Evolutionary conservation across 2,113 vertebrate genomes (phyloP).

Genomic region (Circaetus gallicus): DNA sequence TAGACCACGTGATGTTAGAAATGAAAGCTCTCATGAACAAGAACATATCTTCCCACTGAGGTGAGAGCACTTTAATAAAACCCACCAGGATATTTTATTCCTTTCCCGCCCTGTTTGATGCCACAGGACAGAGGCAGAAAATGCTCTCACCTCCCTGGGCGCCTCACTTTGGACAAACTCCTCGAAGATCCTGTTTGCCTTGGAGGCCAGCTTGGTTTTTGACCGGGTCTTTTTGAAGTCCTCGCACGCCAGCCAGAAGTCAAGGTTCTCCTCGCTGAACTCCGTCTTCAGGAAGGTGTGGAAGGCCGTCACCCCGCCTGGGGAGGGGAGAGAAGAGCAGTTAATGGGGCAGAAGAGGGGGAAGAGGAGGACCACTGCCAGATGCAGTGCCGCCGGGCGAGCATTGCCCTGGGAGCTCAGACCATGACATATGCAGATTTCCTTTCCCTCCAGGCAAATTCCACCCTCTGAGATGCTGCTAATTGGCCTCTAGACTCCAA

Average conservation of each 20-base stretch:
- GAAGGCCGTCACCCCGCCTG: constrained; percentile 90
- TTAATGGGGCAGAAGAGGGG: neutral
- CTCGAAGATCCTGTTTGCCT: constrained; percentile 88
- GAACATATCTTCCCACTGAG: neutral
- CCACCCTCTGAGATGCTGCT: constrained; percentile 9
- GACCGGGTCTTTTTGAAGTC: constrained; percentile 87
- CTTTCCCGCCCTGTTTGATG: neutral
- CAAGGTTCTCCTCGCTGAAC: constrained; percentile 96
- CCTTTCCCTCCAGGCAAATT: constrained; percentile 20
- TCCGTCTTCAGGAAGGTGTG: constrained; percentile 90
- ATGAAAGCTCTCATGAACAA: neutral
- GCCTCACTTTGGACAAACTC: constrained; percentile 90
- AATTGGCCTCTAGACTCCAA: constrained; percentile 49
- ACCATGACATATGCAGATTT: neutral
- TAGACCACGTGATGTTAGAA: accelerated
- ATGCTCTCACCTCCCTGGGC: constrained; percentile 84
- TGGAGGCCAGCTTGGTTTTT: constrained; percentile 76
- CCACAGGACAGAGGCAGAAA: neutral
- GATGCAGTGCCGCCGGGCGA: accelerated
- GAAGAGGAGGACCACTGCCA: neutral
- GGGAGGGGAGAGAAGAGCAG: neutral
- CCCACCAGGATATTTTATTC: neutral
- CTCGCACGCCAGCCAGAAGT: constrained; percentile 95
- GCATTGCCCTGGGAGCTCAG: neutral
- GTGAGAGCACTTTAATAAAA: neutral